Percentiles rank a stretch among this genome's conserved stretches.
Evolutionary conservation across 2,113 vertebrate genomes (phyloP).

Genomic region (Gobiocypris rarus): DNA sequence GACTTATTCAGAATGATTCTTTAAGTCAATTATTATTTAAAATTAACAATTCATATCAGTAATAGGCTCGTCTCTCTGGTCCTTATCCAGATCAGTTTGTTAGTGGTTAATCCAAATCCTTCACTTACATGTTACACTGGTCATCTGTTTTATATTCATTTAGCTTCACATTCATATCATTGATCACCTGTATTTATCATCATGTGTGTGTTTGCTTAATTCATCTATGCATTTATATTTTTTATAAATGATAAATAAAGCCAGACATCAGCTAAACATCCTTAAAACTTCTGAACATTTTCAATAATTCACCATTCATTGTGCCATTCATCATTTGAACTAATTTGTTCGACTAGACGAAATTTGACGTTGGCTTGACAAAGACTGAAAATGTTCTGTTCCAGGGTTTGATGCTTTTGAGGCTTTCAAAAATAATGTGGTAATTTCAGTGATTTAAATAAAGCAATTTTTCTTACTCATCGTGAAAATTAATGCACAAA

Average conservation of each 20-base stretch:
- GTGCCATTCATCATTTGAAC: no score
- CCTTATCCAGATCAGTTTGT: conserved; percentile 26
- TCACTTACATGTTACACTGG: not conserved
- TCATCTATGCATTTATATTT: not conserved
- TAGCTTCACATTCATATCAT: conserved; percentile 16
- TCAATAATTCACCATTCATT: not conserved
- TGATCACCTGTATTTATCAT: not conserved
- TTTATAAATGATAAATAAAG: not conserved
- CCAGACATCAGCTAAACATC: conserved; percentile 9
- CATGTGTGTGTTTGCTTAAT: not conserved
- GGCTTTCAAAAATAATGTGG: no score
- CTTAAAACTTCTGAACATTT: no score
- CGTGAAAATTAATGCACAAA: no score
- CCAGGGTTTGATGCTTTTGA: no score
- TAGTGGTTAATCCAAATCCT: conserved; percentile 10
- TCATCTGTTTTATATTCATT: not conserved
- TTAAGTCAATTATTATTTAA: not conserved
- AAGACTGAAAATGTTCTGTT: not conserved
- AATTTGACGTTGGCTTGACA: not conserved
- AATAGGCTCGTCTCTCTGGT: not conserved
- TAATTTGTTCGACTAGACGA: not conserved
- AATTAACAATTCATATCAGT: not conserved
- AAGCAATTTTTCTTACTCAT: no score
- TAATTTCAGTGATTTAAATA: no score
- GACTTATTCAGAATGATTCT: not conserved